Conservation (phyloP, 2,888 invertebrate species). For the Folsomia candida region DNA sequence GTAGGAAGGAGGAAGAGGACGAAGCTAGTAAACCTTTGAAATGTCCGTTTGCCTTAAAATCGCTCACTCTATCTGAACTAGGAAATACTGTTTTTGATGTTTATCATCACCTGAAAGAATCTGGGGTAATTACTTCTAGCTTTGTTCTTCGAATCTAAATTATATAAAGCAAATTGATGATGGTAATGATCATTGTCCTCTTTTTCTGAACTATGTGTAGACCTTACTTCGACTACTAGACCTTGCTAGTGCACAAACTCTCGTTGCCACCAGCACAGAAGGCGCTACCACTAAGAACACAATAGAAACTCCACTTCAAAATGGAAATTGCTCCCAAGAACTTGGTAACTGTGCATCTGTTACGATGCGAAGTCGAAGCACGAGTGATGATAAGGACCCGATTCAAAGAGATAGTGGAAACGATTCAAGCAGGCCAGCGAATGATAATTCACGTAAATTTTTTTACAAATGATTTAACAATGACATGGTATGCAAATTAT, state of each 20-base stretch:
- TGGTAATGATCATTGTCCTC: too few relatives aligned
- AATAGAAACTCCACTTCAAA: not conserved
- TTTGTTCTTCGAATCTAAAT: too few relatives aligned
- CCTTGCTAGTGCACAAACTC: not conserved
- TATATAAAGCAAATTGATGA: not conserved
- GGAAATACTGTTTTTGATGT: slow-evolving; percentile 5
- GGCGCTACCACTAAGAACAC: not conserved
- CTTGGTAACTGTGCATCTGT: not conserved
- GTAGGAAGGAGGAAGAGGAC: not conserved
- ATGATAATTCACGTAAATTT: not conserved
- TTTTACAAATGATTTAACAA: not conserved
- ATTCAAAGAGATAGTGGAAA: not conserved
- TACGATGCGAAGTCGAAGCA: slow-evolving; percentile 27
- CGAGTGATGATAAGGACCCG: slow-evolving; percentile 34
- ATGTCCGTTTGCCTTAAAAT: slow-evolving; percentile 3
- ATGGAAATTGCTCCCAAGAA: not conserved
- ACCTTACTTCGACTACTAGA: not conserved
- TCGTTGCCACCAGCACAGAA: not conserved
- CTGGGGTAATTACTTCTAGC: slow-evolving; percentile 10
- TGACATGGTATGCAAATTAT: not conserved
- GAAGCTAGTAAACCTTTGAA: not conserved
- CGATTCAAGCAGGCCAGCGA: not conserved
- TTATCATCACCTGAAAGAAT: not conserved
- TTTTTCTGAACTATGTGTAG: too few relatives aligned
- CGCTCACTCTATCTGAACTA: slow-evolving; percentile 6